phyloP scores from a whole-genome alignment of 2,888 invertebrate species.

The Chaetoderma sp. region DNA sequence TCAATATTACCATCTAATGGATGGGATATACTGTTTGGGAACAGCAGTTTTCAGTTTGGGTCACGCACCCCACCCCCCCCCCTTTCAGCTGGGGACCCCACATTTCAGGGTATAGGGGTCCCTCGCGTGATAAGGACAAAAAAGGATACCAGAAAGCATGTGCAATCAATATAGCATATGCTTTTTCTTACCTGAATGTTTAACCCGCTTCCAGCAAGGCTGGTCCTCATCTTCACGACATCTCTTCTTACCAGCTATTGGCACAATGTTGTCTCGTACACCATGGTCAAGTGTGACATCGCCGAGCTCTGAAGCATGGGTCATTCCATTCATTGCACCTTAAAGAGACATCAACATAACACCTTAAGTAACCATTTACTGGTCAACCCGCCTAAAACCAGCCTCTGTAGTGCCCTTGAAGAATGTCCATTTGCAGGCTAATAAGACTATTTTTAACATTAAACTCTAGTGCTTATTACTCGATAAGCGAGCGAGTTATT shows the following conservation, averaged over 20 bases:
- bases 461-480: too few relatives aligned
- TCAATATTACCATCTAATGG: too few relatives aligned
- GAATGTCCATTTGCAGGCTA: too few relatives aligned
- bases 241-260: constrained; percentile 52
- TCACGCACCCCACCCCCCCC: background rate
- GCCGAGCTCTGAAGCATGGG: background rate
- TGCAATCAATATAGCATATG: background rate
- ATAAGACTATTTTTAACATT: too few relatives aligned
- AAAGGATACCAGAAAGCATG: background rate
- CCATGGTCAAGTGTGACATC: constrained; percentile 35
- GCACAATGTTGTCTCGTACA: constrained; percentile 32
- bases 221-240: constrained; percentile 48
- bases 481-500: too few relatives aligned
- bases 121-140: background rate
- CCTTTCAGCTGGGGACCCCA: background rate
- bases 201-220: constrained; percentile 37
- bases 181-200: constrained; percentile 30
- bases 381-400: too few relatives aligned
- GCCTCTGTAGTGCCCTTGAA: too few relatives aligned
- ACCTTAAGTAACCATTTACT: background rate
- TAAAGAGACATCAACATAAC: background rate
- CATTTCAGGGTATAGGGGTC: background rate
- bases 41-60: background rate
- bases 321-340: background rate
- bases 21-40: too few relatives aligned